Conservation (phyloP, 1,140 invertebrate genomes). For the Polypedilum vanderplanki region DNA sequence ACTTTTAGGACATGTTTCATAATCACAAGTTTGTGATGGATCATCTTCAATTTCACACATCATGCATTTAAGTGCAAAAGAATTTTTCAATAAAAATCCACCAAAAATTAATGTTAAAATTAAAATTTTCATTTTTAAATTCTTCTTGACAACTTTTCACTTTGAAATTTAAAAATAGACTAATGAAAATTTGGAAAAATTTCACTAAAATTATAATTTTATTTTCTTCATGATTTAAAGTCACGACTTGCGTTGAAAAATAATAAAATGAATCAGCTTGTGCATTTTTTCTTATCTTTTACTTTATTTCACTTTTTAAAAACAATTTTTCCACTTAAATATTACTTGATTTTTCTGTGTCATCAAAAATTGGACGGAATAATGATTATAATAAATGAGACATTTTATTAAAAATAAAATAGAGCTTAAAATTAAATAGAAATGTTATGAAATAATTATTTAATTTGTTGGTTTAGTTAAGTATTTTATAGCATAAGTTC, state of each 20-base stretch:
- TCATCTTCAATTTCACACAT: neutral
- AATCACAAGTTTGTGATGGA: neutral
- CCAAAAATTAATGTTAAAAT: conserved; percentile 4
- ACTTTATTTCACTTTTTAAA: no score
- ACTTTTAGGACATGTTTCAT: neutral
- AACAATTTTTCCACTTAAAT: no score
- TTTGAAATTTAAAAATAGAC: neutral
- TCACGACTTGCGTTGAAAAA: no score
- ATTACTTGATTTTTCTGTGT: no score
- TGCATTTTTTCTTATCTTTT: no score
- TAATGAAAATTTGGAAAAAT: neutral
- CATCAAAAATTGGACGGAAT: neutral
- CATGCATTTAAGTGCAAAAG: neutral
- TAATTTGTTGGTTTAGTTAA: no score
- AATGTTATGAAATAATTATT: no score
- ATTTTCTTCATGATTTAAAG: no score
- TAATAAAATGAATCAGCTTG: no score
- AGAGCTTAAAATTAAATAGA: no score
- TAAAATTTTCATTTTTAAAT: conserved; percentile 7
- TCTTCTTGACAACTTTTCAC: neutral
- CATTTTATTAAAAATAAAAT: neutral
- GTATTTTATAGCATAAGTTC: no score
- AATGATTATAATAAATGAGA: neutral
- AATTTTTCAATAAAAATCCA: neutral
- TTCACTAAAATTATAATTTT: no score